Base-by-base conservation (phyloP, 2,113 vertebrate genomes). In the human (Homo sapiens) region DNA sequence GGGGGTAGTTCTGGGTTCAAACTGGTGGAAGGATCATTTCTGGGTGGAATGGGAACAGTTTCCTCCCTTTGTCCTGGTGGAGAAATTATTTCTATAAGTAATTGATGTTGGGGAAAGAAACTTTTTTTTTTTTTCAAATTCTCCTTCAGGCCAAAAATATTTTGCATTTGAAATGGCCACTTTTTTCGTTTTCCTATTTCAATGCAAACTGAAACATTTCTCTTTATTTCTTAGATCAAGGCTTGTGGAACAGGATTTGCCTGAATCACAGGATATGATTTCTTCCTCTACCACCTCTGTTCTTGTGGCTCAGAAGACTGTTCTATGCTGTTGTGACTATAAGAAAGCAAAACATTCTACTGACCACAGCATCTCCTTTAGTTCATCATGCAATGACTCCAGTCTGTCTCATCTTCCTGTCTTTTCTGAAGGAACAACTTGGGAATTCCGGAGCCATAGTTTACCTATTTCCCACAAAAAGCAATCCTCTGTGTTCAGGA, bases 151-250 rank as follows among this genome's bases (percentile, higher is more conserved):
- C 18, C 76, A 94, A 93, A 79, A 75, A 76, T 79, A 93, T 57
- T 97, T 97, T 95, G 22, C 32, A 93, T 78, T 82, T 52, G 64
- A 96, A 96, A 96, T 93, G 20, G 48, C 1, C 30, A 35, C 32
- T 80, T 23, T 85, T 96, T 87, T 61, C 78, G 23, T 64, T 76
- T 89, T 72, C 52, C 27, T 75, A 57, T 45, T 93, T 55, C 43
- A 84, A 94, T 95, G 59, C 78, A 90, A 96, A 93, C 80, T 17
- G 20, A 86, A 97, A 55, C n/a, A 85, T 95, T 93, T 97, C 48
- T 96, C 59, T 96, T 94, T 97, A 66, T 93, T 95, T 94, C 61
- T 94, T 94, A 97, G 97, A 82, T 96, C 75, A 93, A 94, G 23
- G 57, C 93, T 97, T 76, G 38, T 43, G 89, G 82, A 94, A 86